Base-by-base conservation (phyloP, 1,140 invertebrate species). In the Euschistus heros region DNA sequence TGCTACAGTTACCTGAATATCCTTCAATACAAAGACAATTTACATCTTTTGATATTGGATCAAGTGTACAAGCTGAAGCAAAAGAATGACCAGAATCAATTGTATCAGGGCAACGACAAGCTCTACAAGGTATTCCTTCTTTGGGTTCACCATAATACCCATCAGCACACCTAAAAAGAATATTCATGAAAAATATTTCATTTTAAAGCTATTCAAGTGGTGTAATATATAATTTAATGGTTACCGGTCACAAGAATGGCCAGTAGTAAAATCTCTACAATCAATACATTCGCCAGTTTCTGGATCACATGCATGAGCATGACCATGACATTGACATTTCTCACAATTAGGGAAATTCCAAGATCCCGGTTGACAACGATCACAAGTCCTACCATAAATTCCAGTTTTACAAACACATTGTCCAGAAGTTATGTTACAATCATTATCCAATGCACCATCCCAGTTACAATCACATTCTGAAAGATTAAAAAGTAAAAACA, bases 261-360 rank as follows among this genome's bases (percentile, higher is more conserved):
- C 96, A 66, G 84, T 86, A 0, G 95, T 96, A 66, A 80, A 86
- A 74, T 97, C 92, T 67, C 82, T 80, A 74, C 97, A 99, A 66
- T 87, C 82, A 54, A 87, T 83, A 78, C 97, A 99, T 26, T 82
- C 83, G n/a, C 97, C 97, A 1, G 89, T 94, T 52, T 80, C 80
- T 3, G 94, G 84, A 74, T 98, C 92, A 78, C 97, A 99, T 64
- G 81, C 86, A 67, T 96, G 89, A 0, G 96, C 92, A 76, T 98
- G 94, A 0, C 95, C 96, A 74, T 99, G 95, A 77, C 97, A 99
- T 70, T 95, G 85, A 76, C 97, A 99, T 42, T 86, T 82, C 70
- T 89, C 82, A 75, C 97, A 99, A 69, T 93, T 87, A 0, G 97
- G 97, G 81, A 98, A 96, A 72, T 91, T 92, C 89, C 93, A 97